Evolutionary conservation across 2,888 invertebrate genomes (phyloP), one percentile per base, ranked within the genome.

Genomic region (Nasonovia ribisnigri): DNA sequence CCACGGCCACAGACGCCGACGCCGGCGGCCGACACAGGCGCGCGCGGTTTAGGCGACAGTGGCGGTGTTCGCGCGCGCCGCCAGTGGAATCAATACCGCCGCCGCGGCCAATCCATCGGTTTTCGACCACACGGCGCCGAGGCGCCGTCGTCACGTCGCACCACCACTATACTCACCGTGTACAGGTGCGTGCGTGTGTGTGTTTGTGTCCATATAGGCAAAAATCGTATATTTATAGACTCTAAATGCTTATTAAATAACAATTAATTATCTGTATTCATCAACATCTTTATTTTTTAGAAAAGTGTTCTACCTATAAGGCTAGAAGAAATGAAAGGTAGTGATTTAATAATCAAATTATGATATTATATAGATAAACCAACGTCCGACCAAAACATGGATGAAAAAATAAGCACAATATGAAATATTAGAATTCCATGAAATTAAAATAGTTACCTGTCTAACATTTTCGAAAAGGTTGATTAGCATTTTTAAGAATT

Each of bases 111-210:
- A 93, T 93, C 90, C 86, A 93, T 93, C 93, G 90, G 93, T 93
- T 93, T 93, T 90, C 93, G 93, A 90, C 93, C 93, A 87, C 93
- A 87, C 90, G 93, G 86, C 93, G 93, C 93, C 93, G 90, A 51
- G 86, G 86, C 90, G 93, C 36, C 93, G 93, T 87, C 93, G 87
- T 86, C 90, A 93, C 90, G 48, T 86, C 67, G 46, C 43, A 29
- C 54, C 42, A 42, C 51, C n/a, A 4, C 87, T 36, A 42, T 2
- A 20, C 24, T 26, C n/a, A 42, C 43, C 24, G 60, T 51, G 92
- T 29, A 51, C 43, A 24, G 16, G n/a, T 8, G 54, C n/a, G n/a
- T 26, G 46, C 57, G 46, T 26, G 36, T 0, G 88, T 46, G 43
- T 43, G 29, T 3, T 1, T 20, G 43, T 43, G 51, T 16, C 51